Evolutionary conservation across 2,888 invertebrate species (phyloP).

Genomic region (Stenchaetothrips biformis): DNA sequence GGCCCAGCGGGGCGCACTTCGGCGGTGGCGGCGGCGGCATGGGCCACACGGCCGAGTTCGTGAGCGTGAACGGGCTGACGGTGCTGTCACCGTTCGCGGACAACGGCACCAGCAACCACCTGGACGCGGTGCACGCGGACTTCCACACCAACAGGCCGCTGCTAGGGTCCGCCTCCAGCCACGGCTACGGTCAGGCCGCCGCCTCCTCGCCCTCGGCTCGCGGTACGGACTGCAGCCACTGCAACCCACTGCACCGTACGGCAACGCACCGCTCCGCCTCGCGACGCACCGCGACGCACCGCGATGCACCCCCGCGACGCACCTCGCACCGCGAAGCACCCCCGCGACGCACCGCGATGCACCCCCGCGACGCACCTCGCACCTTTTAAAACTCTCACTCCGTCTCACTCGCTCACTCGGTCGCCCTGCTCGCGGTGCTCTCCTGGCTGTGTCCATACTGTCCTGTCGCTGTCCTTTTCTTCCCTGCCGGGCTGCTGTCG

Average conservation of each 20-base stretch:
- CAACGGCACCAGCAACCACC: slow-evolving; percentile 37
- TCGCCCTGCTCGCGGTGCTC: background rate
- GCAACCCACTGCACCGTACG: slow-evolving; percentile 29
- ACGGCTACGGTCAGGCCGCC: background rate
- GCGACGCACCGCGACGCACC: too few species aligned
- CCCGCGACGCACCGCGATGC: slow-evolving; percentile 27
- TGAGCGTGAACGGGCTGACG: slow-evolving; percentile 14
- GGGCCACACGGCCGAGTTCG: slow-evolving; percentile 31
- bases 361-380: slow-evolving; percentile 25
- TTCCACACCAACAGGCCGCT: slow-evolving; percentile 31
- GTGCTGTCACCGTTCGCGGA: slow-evolving; percentile 28
- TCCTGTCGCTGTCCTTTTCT: too few species aligned
- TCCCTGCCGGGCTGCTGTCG: too few species aligned
- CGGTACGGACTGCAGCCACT: slow-evolving; percentile 16
- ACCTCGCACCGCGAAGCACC: too few species aligned
- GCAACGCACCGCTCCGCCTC: slow-evolving; percentile 31
- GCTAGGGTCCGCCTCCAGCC: slow-evolving; percentile 7
- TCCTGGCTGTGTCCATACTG: too few species aligned
- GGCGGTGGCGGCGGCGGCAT: slow-evolving; percentile 33
- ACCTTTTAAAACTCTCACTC: background rate
- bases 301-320: slow-evolving; percentile 31
- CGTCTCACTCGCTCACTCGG: background rate
- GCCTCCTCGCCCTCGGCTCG: background rate
- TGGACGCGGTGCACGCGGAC: slow-evolving; percentile 36
- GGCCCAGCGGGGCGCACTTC: slow-evolving; percentile 38